These are phyloP conservation scores for Petrocephalus microphthalmus DNA, from an alignment of 2,113 vertebrate genomes.

Conservation along the genomic window DNA sequence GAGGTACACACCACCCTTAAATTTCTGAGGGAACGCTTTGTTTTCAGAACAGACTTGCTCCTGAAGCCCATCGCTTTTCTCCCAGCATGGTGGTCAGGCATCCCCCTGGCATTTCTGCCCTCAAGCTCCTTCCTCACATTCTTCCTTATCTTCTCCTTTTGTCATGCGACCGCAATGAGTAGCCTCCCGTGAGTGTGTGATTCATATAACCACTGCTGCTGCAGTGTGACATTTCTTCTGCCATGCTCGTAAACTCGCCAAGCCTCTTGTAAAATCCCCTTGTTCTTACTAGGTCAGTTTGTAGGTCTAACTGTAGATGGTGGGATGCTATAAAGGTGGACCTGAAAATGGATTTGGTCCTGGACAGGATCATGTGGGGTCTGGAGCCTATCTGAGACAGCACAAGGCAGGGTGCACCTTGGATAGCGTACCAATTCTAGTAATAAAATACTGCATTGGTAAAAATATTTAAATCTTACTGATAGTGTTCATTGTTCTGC, in stretches of 20 bases:
- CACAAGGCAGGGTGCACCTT: background rate
- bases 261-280: background rate
- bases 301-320: too few relatives aligned
- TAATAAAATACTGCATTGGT: background rate
- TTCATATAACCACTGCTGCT: background rate
- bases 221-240: background rate
- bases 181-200: background rate
- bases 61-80: background rate
- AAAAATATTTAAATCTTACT: background rate
- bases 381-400: background rate
- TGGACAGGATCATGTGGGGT: background rate
- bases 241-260: background rate
- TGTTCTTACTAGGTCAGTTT: too few relatives aligned
- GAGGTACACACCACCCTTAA: background rate
- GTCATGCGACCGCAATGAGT: background rate
- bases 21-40: background rate
- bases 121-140: background rate
- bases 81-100: background rate
- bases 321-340: background rate
- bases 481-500: background rate
- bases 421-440: background rate
- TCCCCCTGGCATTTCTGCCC: background rate
- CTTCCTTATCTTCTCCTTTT: background rate
- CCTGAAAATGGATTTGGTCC: background rate
- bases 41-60: background rate